Evolutionary conservation across 2,797 vertebrate species (phyloP), one percentile per base, ranked within the genome.

Genomic region (Dermochelys coriacea): DNA sequence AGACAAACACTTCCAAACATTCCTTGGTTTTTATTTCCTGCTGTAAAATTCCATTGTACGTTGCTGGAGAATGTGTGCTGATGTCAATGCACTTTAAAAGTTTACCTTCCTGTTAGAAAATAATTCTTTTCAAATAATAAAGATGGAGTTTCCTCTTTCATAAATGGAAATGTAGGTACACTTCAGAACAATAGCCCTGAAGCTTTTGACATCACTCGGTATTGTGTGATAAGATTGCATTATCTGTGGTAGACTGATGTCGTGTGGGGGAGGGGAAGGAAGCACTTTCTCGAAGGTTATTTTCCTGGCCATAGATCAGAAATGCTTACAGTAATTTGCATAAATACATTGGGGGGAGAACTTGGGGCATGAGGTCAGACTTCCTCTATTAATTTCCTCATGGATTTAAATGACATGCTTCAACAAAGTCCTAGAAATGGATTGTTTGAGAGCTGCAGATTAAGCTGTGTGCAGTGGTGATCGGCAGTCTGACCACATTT

Each of bases 11-110:
- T 86, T 97, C 29, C 82, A 16, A 47, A 23, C 6, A 0, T 95
- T 96, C 91, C 94, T 96, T 74, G 54, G 94, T 82, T 96, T 79
- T 89, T 90, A 0, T 50, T 96, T 97, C 95, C 97, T 90, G 34
- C 95, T 97, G 94, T 94, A 97, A 96, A 94, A 97, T 97, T 97
- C 96, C 96, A 96, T 82, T 37, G 34, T 86, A 11, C 51, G 0
- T 81, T 0, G 2, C 29, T 89, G 96, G 94, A 95, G 91, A 61
- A 89, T n/a, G 59, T 21, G 0, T 1, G 11, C 34, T 3, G 37
- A 89, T 6, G 80, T 90, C 52, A 94, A 83, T 91, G 95, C 49
- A 80, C 74, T 37, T 90, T 84, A 84, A 91, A 93, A 0, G 3
- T 5, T 87, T 1, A 71, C 91, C 88, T 97, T 75, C 96, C 97